phyloP scores from a whole-genome alignment of 2,888 invertebrate species.

The Schrankia costaestrigalis region DNA sequence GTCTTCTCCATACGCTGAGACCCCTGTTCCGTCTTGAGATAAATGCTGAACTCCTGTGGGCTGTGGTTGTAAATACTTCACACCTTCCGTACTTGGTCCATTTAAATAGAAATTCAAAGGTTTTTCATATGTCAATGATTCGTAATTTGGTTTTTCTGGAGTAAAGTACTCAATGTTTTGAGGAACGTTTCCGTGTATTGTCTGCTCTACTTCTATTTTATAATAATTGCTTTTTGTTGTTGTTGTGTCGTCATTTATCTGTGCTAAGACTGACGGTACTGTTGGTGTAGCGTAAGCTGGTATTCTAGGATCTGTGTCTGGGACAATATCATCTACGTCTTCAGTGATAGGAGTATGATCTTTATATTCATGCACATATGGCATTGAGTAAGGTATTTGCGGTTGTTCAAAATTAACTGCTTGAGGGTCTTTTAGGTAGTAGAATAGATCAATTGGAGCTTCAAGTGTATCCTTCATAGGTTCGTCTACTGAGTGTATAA shows the following conservation, averaged over 20 bases:
- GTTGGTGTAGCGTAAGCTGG: slow-evolving; percentile 5
- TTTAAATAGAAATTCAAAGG: slow-evolving; percentile 23
- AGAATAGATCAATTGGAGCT: slow-evolving; percentile 60
- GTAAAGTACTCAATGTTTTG: slow-evolving; percentile 11
- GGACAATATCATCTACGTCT: slow-evolving; percentile 28
- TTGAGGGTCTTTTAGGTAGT: slow-evolving; percentile 54
- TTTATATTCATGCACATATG: slow-evolving; percentile 41
- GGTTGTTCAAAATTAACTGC: slow-evolving; percentile 33
- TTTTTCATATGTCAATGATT: slow-evolving; percentile 44
- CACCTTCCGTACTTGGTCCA: slow-evolving; percentile 36
- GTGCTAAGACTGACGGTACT: slow-evolving; percentile 5
- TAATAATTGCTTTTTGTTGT: slow-evolving; percentile 22
- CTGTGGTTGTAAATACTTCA: slow-evolving; percentile 56
- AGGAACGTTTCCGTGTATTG: slow-evolving; percentile 8
- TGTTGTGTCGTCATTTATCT: slow-evolving; percentile 8
- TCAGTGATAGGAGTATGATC: slow-evolving; percentile 35
- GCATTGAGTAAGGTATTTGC: slow-evolving; percentile 36
- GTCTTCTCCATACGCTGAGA: slow-evolving; percentile 63
- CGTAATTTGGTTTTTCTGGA: slow-evolving; percentile 32
- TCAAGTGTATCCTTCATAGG: slow-evolving; percentile 38
- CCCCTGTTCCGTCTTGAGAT: slow-evolving; percentile 59
- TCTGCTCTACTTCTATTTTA: slow-evolving; percentile 19
- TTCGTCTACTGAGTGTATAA: slow-evolving; percentile 49
- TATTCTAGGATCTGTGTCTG: slow-evolving; percentile 14
- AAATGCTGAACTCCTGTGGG: slow-evolving; percentile 62